These are phyloP conservation scores for Andrena hattorfiana DNA, from an alignment of 2,888 invertebrate genomes.

Conservation along the genomic window DNA sequence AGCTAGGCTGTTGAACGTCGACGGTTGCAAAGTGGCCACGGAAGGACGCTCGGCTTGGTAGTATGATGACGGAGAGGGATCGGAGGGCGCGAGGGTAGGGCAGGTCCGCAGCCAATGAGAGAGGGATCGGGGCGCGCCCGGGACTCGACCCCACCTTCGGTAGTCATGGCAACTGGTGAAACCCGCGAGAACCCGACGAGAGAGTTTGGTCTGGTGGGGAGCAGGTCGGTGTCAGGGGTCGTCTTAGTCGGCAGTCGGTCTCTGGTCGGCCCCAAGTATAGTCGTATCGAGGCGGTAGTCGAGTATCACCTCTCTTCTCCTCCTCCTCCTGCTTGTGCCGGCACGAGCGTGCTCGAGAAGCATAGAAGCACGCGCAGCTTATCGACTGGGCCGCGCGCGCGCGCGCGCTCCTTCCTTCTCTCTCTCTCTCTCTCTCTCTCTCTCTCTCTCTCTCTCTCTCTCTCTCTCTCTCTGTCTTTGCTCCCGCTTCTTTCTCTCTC, in stretches of 20 bases:
- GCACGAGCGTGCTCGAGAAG: slow-evolving; percentile 53
- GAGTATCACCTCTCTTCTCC: slow-evolving; percentile 71
- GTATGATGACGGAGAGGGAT: slow-evolving; percentile 66
- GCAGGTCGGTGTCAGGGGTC: slow-evolving; percentile 85
- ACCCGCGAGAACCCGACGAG: slow-evolving; percentile 81
- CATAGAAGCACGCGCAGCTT: slow-evolving; percentile 56
- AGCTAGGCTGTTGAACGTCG: slow-evolving; percentile 27
- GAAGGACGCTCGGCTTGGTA: slow-evolving; percentile 44
- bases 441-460: neutral
- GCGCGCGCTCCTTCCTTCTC: slow-evolving; percentile 32
- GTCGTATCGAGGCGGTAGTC: slow-evolving; percentile 79
- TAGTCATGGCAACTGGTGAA: slow-evolving; percentile 83
- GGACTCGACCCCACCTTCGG: slow-evolving; percentile 84
- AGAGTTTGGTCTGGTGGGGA: slow-evolving; percentile 76
- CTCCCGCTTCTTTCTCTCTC: slow-evolving; percentile 5
- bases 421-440: slow-evolving; percentile 1
- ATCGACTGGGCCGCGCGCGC: slow-evolving; percentile 54
- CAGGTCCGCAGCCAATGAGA: slow-evolving; percentile 82
- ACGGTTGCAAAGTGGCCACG: slow-evolving; percentile 41
- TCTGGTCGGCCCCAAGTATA: slow-evolving; percentile 84
- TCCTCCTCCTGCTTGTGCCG: slow-evolving; percentile 64
- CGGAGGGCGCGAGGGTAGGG: slow-evolving; percentile 75
- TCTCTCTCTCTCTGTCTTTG: neutral
- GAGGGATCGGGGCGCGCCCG: slow-evolving; percentile 82
- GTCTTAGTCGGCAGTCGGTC: slow-evolving; percentile 84